Percentiles rank a stretch among this genome's conserved stretches.
phyloP scores from a whole-genome alignment of 2,888 invertebrate genomes.

The Allacma fusca region DNA sequence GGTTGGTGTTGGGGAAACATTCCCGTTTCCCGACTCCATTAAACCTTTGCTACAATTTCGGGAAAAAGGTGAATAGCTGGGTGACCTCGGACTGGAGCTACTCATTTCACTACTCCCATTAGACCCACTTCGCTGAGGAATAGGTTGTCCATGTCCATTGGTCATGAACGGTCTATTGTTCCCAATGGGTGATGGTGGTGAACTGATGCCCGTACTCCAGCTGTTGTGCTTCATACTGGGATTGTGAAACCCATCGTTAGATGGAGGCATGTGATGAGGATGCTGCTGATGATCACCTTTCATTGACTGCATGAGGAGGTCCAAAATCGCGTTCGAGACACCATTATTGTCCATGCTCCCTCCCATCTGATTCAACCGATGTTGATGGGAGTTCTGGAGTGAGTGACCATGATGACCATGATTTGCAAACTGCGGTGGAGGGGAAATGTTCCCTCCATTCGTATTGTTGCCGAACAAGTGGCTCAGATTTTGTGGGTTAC shows the following conservation, averaged over 20 bases:
- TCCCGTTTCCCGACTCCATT: conserved; percentile 62
- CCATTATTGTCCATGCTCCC: conserved; percentile 43
- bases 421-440: conserved; percentile 49
- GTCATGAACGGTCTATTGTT: conserved; percentile 57
- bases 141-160: conserved; percentile 49
- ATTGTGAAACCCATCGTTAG: conserved; percentile 40
- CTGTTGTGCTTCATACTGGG: conserved; percentile 52
- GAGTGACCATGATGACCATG: conserved; percentile 33
- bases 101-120: conserved; percentile 61
- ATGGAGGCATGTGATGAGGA: conserved; percentile 35
- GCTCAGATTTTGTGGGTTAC: conserved; percentile 63
- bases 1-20: conserved; percentile 61
- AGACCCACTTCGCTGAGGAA: conserved; percentile 59
- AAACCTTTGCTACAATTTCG: conserved; percentile 59
- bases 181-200: conserved; percentile 60
- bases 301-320: conserved; percentile 61
- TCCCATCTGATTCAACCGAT: conserved; percentile 41
- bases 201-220: conserved; percentile 60
- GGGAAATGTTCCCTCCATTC: conserved; percentile 48
- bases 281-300: conserved; percentile 52
- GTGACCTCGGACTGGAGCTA: conserved; percentile 58
- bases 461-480: conserved; percentile 62
- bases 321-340: conserved; percentile 59
- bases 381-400: conserved; percentile 52
- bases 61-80: conserved; percentile 60